Evolutionary conservation across 2,113 vertebrate species (phyloP), one percentile per base, ranked within the genome.

Genomic region (Poeciliopsis prolifica): DNA sequence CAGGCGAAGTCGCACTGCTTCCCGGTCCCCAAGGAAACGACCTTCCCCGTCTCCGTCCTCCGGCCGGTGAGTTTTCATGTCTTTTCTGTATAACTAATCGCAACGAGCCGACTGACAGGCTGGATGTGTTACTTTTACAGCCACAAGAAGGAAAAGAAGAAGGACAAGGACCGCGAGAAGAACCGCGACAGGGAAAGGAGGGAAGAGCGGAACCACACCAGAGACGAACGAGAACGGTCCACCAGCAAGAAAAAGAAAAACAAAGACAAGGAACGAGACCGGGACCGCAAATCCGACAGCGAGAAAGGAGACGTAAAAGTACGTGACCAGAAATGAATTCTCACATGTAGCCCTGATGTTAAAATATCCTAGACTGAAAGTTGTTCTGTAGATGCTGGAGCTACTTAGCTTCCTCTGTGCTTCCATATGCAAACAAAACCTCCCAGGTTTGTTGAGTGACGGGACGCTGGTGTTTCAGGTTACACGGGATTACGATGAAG

Each of bases 131-230:
- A 1, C 29, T 5, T 74, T 75, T 31, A 14, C 77, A 99, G 97
- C 71, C 97, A 99, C 86, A 99, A 99, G 95, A 99, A 99, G 44
- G 98, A 99, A 68, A 99, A 98, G 83, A 99, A 99, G 94, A 98
- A 98, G 95, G 97, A 99, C 64, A 98, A 98, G 81, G 97, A 97
- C 14, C 95, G 97, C 44, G 98, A 99, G 80, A 95, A 96, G 85
- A 95, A 96, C 8, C 87, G 97, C 5, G 96, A 98, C 31, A 87
- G 96, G 70, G 97, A 97, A 17, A 70, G 96, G 73, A 90, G 91
- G 74, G 94, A 95, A 48, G 94, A 91, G 64, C 78, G 91, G 84
- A 97, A 97, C 77, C 93, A 95, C 40, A 95, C 92, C 76, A 91
- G 96, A 72, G 97, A 97, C 2, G 96, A 98, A 89, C 89, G 95